These are phyloP conservation scores for Dallia pectoralis DNA, from an alignment of 2,797 vertebrate species.

Conservation along the genomic window DNA sequence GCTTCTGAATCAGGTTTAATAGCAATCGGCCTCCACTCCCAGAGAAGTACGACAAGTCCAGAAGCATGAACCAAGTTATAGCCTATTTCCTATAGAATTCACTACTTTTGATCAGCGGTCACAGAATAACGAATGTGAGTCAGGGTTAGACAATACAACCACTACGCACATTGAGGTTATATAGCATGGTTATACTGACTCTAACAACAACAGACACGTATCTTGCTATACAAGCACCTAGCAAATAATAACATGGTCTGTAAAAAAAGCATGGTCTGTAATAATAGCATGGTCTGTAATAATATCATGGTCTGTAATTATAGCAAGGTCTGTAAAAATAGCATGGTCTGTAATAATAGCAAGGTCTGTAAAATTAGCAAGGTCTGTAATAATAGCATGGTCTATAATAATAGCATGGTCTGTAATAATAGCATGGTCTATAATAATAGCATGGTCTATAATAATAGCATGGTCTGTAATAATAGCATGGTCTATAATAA, in stretches of 20 bases:
- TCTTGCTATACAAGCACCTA: background rate
- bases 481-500: no score
- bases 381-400: no score
- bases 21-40: slow-evolving; percentile 21
- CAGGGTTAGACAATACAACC: background rate
- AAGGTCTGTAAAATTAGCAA: no score
- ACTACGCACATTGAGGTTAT: slow-evolving; percentile 17
- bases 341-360: no score
- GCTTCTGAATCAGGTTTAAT: slow-evolving; percentile 16
- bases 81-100: background rate
- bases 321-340: no score
- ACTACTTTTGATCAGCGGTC: background rate
- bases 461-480: no score
- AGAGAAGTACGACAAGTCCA: slow-evolving; percentile 11
- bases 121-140: background rate
- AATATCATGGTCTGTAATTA: no score
- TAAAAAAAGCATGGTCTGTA: no score
- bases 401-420: no score
- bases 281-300: no score
- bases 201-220: background rate
- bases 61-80: background rate
- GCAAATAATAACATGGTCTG: background rate
- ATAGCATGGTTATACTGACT: slow-evolving; percentile 3
- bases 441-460: no score
- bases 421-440: no score